These are phyloP conservation scores for Crenichthys baileyi DNA, from an alignment of 2,797 vertebrate species.

Conservation along the genomic window DNA sequence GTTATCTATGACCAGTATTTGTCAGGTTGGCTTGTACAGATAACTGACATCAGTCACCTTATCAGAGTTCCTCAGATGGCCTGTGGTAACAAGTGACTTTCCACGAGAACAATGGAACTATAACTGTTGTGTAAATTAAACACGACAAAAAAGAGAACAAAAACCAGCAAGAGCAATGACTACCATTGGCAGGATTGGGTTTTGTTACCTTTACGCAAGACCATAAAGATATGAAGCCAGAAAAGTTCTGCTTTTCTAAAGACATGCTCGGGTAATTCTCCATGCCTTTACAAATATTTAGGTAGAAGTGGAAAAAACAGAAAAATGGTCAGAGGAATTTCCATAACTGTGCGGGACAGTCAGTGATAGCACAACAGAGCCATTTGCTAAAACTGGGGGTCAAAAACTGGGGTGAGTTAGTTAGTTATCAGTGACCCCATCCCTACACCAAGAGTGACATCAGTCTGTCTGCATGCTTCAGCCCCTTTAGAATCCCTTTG, in stretches of 20 bases:
- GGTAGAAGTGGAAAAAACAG: not conserved
- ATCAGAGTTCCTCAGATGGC: constrained; percentile 63
- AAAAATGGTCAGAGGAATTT: constrained; percentile 22
- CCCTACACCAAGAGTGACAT: constrained; percentile 61
- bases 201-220: constrained; percentile 5
- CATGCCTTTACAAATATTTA: constrained; percentile 11
- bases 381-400: constrained; percentile 19
- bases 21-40: constrained; percentile 25
- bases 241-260: constrained; percentile 6
- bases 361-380: constrained; percentile 8
- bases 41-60: constrained; percentile 43
- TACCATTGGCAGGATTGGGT: constrained; percentile 21
- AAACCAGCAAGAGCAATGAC: not conserved
- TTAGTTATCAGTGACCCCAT: constrained; percentile 56
- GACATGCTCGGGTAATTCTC: constrained; percentile 2
- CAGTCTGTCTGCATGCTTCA: constrained; percentile 62
- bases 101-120: constrained; percentile 21
- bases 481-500: constrained; percentile 39
- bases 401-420: constrained; percentile 38
- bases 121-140: constrained; percentile 5
- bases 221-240: not conserved
- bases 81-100: constrained; percentile 51
- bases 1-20: constrained; percentile 15
- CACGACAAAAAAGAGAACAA: constrained; percentile 49
- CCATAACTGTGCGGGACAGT: constrained; percentile 15